A percentile compares a stretch with the other conserved stretches of the same genome.
Evolutionary conservation across 2,797 vertebrate genomes (phyloP).

Genomic region (Coilia nasus): DNA sequence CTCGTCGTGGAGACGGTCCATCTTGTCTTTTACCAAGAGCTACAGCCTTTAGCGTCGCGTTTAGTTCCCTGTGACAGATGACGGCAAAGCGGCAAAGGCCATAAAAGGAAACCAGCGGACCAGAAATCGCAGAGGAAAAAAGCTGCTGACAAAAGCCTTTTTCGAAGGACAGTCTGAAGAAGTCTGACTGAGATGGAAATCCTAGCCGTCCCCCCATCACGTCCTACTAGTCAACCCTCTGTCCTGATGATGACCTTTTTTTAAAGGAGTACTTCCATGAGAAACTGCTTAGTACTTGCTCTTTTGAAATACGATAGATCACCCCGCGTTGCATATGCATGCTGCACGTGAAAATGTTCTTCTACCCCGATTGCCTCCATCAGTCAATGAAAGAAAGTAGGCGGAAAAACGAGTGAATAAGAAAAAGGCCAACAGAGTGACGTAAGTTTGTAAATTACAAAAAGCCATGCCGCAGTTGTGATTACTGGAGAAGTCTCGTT

Average conservation of each 20-base stretch:
- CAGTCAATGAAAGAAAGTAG: no score
- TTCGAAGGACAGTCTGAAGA: not conserved
- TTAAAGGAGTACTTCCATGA: no score
- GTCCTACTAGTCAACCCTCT: not conserved
- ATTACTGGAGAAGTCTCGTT: no score
- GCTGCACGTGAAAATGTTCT: no score
- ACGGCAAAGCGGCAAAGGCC: not conserved
- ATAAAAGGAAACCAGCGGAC: not conserved
- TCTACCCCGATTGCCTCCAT: no score
- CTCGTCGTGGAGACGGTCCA: not conserved
- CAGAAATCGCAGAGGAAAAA: not conserved
- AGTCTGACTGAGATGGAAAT: not conserved
- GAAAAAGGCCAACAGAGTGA: no score
- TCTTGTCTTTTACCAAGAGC: slow-evolving; percentile 22
- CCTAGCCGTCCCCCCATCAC: not conserved
- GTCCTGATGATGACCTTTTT: not conserved
- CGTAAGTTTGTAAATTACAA: no score
- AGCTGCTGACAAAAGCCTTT: not conserved
- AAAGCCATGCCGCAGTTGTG: no score
- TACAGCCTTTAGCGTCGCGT: slow-evolving; percentile 8
- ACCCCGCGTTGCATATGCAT: no score
- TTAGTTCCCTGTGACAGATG: not conserved
- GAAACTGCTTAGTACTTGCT: no score
- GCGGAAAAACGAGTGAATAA: no score
- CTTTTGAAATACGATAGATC: no score